Evolutionary conservation across 2,797 vertebrate species (phyloP).

Genomic region (Artibeus jamaicensis): DNA sequence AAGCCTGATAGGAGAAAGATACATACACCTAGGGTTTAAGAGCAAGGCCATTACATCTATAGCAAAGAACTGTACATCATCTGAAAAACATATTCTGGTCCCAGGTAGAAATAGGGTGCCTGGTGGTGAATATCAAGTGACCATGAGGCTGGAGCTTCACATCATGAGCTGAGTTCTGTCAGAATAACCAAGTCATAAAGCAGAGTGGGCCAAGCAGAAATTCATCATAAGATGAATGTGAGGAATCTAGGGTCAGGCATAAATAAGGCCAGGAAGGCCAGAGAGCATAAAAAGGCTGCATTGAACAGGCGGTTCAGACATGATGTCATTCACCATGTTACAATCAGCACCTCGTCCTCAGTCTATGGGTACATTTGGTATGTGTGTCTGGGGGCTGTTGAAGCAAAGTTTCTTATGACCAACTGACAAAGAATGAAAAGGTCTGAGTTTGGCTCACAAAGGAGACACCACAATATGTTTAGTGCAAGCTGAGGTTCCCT

Average conservation of each 20-base stretch:
- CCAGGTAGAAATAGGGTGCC: not conserved
- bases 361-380: not conserved
- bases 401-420: not conserved
- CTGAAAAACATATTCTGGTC: not conserved
- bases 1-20: not conserved
- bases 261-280: not conserved
- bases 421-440: not conserved
- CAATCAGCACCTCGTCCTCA: not conserved
- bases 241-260: not conserved
- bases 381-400: not conserved
- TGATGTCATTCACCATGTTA: not conserved
- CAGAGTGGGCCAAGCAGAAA: not conserved
- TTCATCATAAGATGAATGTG: not conserved
- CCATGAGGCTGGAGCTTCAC: not conserved
- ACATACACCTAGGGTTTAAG: not conserved
- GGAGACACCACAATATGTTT: not conserved
- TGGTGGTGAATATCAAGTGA: not conserved
- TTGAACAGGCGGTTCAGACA: not conserved
- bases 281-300: not conserved
- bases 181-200: not conserved
- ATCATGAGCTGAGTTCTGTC: not conserved
- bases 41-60: not conserved
- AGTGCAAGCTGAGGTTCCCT: not conserved
- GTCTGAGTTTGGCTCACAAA: not conserved
- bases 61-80: not conserved